phyloP scores from a whole-genome alignment of 2,113 vertebrate genomes.

The Zootoca vivipara region DNA sequence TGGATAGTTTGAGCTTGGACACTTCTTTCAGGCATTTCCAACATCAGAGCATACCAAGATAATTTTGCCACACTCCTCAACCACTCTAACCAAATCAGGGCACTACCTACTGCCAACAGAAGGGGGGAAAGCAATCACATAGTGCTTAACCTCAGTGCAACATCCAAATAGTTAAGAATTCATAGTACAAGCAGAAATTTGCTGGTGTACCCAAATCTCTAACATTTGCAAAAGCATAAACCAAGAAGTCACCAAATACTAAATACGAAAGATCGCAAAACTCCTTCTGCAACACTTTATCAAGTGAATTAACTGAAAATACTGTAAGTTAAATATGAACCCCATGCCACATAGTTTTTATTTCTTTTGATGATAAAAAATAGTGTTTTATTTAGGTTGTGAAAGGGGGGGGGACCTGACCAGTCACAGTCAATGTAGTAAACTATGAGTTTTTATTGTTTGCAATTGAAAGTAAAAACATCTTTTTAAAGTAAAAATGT shows the following conservation, averaged over 20 bases:
- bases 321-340: not conserved
- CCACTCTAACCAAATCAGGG: not conserved
- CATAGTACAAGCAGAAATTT: not conserved
- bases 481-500: too few species aligned
- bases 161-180: not conserved
- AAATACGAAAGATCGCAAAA: not conserved
- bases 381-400: too few species aligned
- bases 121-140: not conserved
- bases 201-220: not conserved
- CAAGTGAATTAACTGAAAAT: not conserved
- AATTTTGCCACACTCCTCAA: not conserved
- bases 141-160: not conserved
- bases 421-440: too few species aligned
- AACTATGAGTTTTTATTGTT: too few species aligned
- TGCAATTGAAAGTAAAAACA: too few species aligned
- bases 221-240: not conserved
- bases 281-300: too few species aligned
- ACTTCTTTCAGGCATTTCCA: not conserved
- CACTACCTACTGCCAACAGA: not conserved
- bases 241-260: not conserved
- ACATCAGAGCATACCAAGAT: not conserved
- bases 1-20: not conserved
- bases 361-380: not conserved
- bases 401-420: too few species aligned
- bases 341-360: not conserved